Evolutionary conservation across 64 coral and sea anemone species (phyloP).

Genomic region (Pocillopora damicornis): DNA sequence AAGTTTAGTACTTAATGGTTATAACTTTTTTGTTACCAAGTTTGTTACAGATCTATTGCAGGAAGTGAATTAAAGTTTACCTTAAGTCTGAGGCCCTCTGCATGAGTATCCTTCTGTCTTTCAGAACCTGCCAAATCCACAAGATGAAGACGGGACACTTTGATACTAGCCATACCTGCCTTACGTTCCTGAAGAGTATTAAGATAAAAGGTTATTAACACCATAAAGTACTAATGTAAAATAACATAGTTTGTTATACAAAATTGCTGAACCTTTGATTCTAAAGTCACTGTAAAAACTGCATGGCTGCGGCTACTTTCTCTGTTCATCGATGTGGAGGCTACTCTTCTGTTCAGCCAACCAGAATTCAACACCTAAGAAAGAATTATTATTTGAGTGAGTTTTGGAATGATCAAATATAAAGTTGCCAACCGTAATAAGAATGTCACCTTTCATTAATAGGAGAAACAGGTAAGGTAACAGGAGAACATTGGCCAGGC

Average conservation of each 20-base stretch:
- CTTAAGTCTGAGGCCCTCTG: slow-evolving; percentile 90
- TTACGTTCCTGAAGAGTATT: slow-evolving; percentile 68
- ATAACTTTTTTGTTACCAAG: background rate
- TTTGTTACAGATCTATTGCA: background rate
- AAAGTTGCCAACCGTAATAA: background rate
- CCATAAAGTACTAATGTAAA: background rate
- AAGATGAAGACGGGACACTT: slow-evolving; percentile 89
- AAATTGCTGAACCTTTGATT: slow-evolving; percentile 73
- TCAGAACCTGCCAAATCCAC: slow-evolving; percentile 97
- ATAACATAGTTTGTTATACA: background rate
- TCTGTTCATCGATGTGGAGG: slow-evolving; percentile 95
- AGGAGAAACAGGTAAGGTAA: background rate
- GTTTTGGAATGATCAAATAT: too few species aligned
- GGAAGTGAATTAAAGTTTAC: background rate
- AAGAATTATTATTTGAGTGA: background rate
- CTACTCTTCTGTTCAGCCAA: slow-evolving; percentile 94
- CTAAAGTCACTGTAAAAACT: slow-evolving; percentile 93
- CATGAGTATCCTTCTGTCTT: slow-evolving; percentile 95
- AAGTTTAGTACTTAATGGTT: too few species aligned
- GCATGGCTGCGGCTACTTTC: slow-evolving; percentile 98
- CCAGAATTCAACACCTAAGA: slow-evolving; percentile 95
- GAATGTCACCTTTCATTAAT: background rate
- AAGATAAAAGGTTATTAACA: background rate
- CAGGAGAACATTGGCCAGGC: background rate
- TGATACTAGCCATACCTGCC: slow-evolving; percentile 87